Evolutionary conservation across 1,140 invertebrate species (phyloP).

Genomic region (Diorhabda sublineata): DNA sequence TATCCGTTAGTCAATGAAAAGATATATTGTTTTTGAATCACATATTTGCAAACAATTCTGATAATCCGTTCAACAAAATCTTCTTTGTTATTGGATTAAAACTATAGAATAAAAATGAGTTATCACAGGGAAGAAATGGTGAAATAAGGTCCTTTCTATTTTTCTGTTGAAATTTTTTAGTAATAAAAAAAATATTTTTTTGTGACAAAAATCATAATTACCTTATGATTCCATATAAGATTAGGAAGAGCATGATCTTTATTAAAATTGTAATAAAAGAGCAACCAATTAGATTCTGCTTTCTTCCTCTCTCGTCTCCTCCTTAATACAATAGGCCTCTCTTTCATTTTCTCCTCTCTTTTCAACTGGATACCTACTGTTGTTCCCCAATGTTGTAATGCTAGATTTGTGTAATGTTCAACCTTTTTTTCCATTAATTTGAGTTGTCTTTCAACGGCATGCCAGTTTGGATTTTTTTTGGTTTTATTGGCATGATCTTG

Average conservation of each 20-base stretch:
- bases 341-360: slow-evolving; percentile 59
- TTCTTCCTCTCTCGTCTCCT: slow-evolving; percentile 89
- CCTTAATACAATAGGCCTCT: slow-evolving; percentile 81
- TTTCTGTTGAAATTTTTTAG: not conserved
- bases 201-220: slow-evolving; percentile 36
- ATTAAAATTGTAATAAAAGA: slow-evolving; percentile 95
- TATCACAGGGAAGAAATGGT: no score
- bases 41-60: no score
- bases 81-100: no score
- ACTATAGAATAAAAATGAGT: no score
- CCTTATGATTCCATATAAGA: slow-evolving; percentile 98
- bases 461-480: slow-evolving; percentile 63
- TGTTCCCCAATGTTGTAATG: slow-evolving; percentile 87
- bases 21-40: no score
- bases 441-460: slow-evolving; percentile 66
- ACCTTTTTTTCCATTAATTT: slow-evolving; percentile 76
- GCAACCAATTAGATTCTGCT: slow-evolving; percentile 84
- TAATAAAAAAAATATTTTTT: slow-evolving; percentile 17
- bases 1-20: no score
- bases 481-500: slow-evolving; percentile 70
- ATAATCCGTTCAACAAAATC: no score
- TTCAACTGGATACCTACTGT: slow-evolving; percentile 68
- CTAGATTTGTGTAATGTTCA: slow-evolving; percentile 65
- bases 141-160: not conserved
- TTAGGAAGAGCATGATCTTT: slow-evolving; percentile 94